These are phyloP conservation scores for Leptinotarsa defecta DNA, from an alignment of 1,140 invertebrate species.

Conservation along the genomic window DNA sequence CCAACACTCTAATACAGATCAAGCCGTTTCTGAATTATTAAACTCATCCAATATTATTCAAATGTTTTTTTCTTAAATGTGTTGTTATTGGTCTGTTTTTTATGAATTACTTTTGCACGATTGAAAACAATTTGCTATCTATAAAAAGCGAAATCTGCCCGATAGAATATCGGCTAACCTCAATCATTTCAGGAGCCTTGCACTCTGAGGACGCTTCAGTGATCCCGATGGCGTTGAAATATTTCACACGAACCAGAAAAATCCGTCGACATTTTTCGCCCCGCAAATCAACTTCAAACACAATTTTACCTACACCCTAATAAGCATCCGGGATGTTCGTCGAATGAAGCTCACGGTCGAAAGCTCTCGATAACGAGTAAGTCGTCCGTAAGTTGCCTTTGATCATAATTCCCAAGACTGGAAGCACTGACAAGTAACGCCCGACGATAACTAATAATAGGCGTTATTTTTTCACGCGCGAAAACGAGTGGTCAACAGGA, in stretches of 20 bases:
- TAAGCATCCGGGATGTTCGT: neutral
- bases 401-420: neutral
- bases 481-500: neutral
- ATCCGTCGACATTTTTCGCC: neutral
- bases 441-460: neutral
- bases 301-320: neutral
- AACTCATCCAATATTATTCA: too few species aligned
- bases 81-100: too few species aligned
- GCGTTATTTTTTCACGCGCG: neutral
- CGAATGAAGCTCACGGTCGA: neutral
- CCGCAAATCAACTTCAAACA: neutral
- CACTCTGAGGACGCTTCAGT: neutral
- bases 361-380: conserved; percentile 1
- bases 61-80: too few species aligned
- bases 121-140: too few species aligned
- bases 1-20: too few species aligned
- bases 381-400: neutral
- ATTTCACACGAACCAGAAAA: neutral
- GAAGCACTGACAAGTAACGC: neutral
- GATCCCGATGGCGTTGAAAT: neutral
- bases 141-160: too few species aligned
- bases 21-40: too few species aligned
- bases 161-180: neutral
- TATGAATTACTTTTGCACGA: too few species aligned
- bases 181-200: neutral